Evolutionary conservation across 1,140 invertebrate genomes (phyloP), one percentile per base, ranked within the genome.

Genomic region (Heliconius congener): DNA sequence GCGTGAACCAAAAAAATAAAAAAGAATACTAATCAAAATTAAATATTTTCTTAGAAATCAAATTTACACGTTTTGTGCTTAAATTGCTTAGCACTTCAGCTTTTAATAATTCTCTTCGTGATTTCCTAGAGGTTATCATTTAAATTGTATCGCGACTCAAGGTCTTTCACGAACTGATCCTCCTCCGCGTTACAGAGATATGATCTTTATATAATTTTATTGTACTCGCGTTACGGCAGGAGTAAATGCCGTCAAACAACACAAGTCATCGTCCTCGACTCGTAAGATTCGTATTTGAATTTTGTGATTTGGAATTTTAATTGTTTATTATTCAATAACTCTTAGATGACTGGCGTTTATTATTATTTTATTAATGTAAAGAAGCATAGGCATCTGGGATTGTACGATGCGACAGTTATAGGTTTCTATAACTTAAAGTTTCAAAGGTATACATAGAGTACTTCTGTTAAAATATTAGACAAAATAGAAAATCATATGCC

Each of bases 61-160:
- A 18, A 19, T 8, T 19, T 52, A 52, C 18, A 19, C 50, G 50
- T 19, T 8, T 52, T 19, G 18, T 2, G 18, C 18, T 66, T 66
- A n/a, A 27, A 11, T 2, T 8, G n/a, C 13, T 66, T 23, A 27
- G 23, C n/a, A 27, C 30, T 66, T 30, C 27, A 66, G 60, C 27
- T 66, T 66, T 30, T 66, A 30, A 66, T 66, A 76, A 66, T 77
- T 75, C n/a, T 72, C 77, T 74, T 74, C 66, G 71, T 76, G 50
- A 76, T 57, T 73, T 82, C 81, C 71, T 76, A 18, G 30, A 18
- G 60, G 37, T 77, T 66, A 66, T 66, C 52, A 73, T 82, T 79
- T 71, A 79, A 82, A 78, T 79, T 50, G 76, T 34, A 76, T 66
- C 60, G 23, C 23, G 60, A 18, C 4, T 34, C 74, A n/a, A 39